Base-by-base conservation (phyloP, 2,113 vertebrate genomes). In the Pica pica region DNA sequence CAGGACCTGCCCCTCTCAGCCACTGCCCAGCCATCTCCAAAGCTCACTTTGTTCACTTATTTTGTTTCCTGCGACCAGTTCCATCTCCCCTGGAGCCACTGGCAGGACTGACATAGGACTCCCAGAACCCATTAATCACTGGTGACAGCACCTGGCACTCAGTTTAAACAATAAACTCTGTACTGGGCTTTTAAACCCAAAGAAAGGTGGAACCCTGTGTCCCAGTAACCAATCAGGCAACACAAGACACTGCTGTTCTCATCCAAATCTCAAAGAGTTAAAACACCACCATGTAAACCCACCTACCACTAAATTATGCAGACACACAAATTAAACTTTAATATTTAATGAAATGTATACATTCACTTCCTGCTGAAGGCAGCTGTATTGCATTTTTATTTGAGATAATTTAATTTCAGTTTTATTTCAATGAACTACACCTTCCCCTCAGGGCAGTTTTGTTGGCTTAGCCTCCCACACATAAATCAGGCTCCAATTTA, bases 281-380 rank as follows among this genome's bases (percentile, higher is more conserved):
- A 95, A 92, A 83, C 44, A 35, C 1, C 52, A 61, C 30, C n/a
- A 31, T 80, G 55, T 41, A 90, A 96, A 78, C 79, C 52, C n/a
- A 59, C 64, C 94, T 86, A 47, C 53, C 65, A 41, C 90, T 93
- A 91, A 82, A 74, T 67, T 96, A 95, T 87, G 95, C 97, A 96
- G 63, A 88, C 85, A 95, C 68, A 97, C 94, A 98, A 98, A 98
- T 98, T 97, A 98, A 98, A 98, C 94, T 98, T 99, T 98, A 98
- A 99, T 99, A 99, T 99, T 99, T 99, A 98, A 98, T 98, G 97
- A 97, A 97, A 98, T 97, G 85, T 96, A 98, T 98, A 98, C 96
- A 98, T 98, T 98, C 97, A 96, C 84, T 94, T 96, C 97, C 90
- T 98, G 98, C 98, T 98, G 98, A 98, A 98, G 94, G 97, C 98